Percentiles rank a stretch among this genome's conserved stretches.
Evolutionary conservation across 2,888 invertebrate genomes (phyloP).

Genomic region (Chymomyza amoena): DNA sequence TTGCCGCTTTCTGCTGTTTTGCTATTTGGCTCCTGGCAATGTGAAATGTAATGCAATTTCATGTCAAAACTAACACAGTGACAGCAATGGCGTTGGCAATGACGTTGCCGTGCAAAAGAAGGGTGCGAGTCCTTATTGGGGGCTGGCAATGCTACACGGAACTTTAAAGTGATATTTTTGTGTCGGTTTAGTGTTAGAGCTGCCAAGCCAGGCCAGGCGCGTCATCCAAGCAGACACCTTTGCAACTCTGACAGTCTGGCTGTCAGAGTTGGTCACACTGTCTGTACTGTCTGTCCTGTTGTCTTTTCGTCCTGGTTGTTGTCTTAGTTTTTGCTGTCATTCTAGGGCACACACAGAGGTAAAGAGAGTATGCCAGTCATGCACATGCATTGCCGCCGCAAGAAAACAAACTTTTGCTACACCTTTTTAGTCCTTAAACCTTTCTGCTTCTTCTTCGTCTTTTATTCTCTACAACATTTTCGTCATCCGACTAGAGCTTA

Average conservation of each 20-base stretch:
- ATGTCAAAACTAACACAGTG: constrained; percentile 71
- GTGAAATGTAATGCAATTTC: constrained; percentile 71
- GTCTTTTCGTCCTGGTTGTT: constrained; percentile 29
- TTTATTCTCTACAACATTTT: background rate
- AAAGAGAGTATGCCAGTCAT: constrained; percentile 51
- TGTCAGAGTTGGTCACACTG: constrained; percentile 21
- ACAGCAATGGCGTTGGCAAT: constrained; percentile 39
- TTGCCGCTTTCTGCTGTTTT: constrained; percentile 1
- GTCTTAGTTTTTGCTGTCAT: constrained; percentile 61
- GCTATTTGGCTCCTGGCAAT: constrained; percentile 16
- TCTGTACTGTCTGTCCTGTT: background rate
- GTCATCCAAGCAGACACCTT: background rate
- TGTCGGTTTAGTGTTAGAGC: constrained; percentile 64
- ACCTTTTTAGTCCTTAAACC: constrained; percentile 7
- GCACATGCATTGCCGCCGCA: constrained; percentile 44
- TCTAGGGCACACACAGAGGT: constrained; percentile 47
- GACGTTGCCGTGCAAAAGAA: background rate
- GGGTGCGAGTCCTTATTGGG: background rate
- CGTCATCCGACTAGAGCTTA: constrained; percentile 38
- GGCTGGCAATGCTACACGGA: constrained; percentile 34
- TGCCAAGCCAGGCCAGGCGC: constrained; percentile 24
- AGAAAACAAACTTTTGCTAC: constrained; percentile 64
- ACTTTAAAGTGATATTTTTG: constrained; percentile 74
- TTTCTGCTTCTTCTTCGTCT: constrained; percentile 6
- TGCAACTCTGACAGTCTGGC: constrained; percentile 6